Base-by-base conservation (phyloP, 2,888 invertebrate genomes). In the Macroteleia sp. region DNA sequence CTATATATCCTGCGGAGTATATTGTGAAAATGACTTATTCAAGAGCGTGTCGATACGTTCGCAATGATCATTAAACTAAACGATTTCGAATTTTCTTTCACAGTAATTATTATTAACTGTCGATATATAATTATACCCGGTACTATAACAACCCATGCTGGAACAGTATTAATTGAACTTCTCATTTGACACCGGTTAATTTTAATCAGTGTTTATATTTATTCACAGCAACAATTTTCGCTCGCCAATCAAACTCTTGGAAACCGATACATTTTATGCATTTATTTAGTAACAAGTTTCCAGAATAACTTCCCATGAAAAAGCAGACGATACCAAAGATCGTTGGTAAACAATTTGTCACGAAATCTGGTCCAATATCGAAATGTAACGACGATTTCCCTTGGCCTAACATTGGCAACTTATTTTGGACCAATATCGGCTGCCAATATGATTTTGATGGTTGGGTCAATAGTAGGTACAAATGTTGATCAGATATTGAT, bases 11-110 rank as follows among this genome's bases (percentile, higher is more conserved):
- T 20, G 4, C 9, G n/a, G 32, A 34, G 42, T 52, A 39, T 46
- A 69, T 14, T 46, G 57, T 28, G 48, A 25, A 41, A 70, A 70
- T 52, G 41, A 42, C 12, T 70, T 46, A 34, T 59, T 67, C 30
- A 57, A 56, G 22, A 28, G 41, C 12, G 12, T 41, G 41, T 22
- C 17, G 46, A 67, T 52, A 66, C 56, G 48, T 54, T 48, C 48
- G n/a, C 14, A 28, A 36, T 36, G 20, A 46, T 62, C 61, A 17
- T 61, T 48, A 62, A 36, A 48, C 36, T 34, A 46, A 34, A 42
- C 44, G 52, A 9, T 14, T 36, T 22, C 22, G 1, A 22, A 52
- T 52, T 28, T 56, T 28, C 16, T 41, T 41, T 19, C 2, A n/a
- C n/a, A n/a, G 9, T 5, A 19, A 3, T 9, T 22, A n/a, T 20